Evolutionary conservation across 2,797 vertebrate genomes (phyloP).

Genomic region (Threskiornis aethiopicus): DNA sequence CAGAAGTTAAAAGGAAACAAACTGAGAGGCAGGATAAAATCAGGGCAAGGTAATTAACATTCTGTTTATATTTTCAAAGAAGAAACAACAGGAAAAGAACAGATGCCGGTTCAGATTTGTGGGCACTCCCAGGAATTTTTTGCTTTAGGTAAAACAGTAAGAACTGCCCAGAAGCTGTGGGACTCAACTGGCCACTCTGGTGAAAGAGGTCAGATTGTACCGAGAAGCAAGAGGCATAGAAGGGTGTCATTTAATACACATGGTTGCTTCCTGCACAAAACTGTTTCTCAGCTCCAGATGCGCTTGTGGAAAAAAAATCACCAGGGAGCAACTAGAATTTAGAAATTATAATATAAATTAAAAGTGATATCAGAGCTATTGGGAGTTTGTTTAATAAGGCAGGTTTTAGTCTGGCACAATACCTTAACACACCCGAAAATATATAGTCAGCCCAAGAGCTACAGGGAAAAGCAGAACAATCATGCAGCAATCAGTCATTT

Average conservation of each 20-base stretch:
- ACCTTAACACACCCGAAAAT: conserved; percentile 28
- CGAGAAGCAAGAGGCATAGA: not conserved
- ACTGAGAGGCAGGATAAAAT: conserved; percentile 64
- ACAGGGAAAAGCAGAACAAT: conserved; percentile 24
- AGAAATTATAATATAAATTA: conserved; percentile 70
- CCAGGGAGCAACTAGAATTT: conserved; percentile 19
- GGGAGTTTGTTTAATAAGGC: conserved; percentile 58
- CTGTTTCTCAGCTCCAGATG: conserved; percentile 26
- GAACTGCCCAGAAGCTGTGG: conserved; percentile 1
- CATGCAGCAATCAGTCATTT: conserved; percentile 6
- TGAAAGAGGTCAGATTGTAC: not conserved
- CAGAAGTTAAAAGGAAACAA: conserved; percentile 67
- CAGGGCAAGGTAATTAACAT: conserved; percentile 63
- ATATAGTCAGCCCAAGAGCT: conserved; percentile 26
- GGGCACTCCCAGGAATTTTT: conserved; percentile 61
- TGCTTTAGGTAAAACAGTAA: conserved; percentile 34
- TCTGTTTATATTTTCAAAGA: conserved; percentile 66
- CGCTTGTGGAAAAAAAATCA: not conserved
- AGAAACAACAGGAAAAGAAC: conserved; percentile 64
- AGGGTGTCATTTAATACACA: not conserved
- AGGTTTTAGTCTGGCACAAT: conserved; percentile 47
- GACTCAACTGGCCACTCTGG: not conserved
- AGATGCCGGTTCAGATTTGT: conserved; percentile 42
- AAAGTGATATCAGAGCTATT: conserved; percentile 59
- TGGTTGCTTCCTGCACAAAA: not conserved